Evolutionary conservation across 1,140 invertebrate genomes (phyloP), one percentile per base, ranked within the genome.

Genomic region (Apis mellifera): DNA sequence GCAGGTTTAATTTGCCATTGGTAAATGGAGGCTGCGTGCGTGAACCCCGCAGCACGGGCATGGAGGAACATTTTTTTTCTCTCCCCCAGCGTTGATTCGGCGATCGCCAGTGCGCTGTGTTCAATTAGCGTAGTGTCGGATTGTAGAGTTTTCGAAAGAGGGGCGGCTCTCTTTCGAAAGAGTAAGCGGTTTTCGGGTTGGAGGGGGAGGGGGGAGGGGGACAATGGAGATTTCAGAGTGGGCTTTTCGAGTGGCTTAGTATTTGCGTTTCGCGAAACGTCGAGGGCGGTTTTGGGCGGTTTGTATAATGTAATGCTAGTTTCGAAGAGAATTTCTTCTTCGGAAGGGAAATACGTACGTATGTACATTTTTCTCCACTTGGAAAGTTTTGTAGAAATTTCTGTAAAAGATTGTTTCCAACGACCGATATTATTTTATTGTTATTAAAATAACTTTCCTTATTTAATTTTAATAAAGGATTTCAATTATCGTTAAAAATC

Each of bases 121-220:
- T 74, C 71, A 57, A 74, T 74, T 74, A 74, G 60, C 71, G 71
- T 55, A 55, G 55, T 62, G 71, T 62, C 55, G 52, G 71, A 60
- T 74, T 62, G 32, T 59, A 55, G 23, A 19, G 17, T 71, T 50
- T 60, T 55, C 15, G 32, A 7, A 7, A 5, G 3, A 3, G 42
- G 17, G 19, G 9, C 3, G 19, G n/a, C n/a, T n/a, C 32, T 11
- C 17, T 13, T 1, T 17, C 21, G 68, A 52, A 23, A 17, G 42
- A 50, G 65, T 21, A 32, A 52, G 12, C 52, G 17, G 5, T 15
- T 71, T 71, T 42, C 5, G 9, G 9, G 9, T n/a, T n/a, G n/a
- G 9, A 7, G 32, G 3, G 32, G 5, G 32, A 42, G 32, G 32
- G 32, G 32, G 32, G 32, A 2, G 3, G 32, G 32, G 32, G 32